A percentile compares a stretch with the other conserved stretches of the same genome.
These are phyloP conservation scores for Buathra laborator DNA, from an alignment of 2,888 invertebrate species.

Conservation along the genomic window DNA sequence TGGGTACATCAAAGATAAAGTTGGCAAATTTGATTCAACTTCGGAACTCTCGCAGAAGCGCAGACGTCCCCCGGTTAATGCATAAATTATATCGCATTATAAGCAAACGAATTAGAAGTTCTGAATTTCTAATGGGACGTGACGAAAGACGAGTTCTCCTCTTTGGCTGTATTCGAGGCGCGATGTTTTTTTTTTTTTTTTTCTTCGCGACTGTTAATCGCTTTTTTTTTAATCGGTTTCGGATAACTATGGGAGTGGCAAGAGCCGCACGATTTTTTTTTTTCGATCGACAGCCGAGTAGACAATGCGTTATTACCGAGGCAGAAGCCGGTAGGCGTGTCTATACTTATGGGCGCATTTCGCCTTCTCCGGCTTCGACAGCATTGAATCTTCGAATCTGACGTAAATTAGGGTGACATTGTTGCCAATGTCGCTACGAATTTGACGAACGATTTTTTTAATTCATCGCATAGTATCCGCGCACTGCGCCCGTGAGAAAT, in stretches of 20 bases:
- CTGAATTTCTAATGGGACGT: conserved; percentile 60
- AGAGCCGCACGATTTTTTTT: conserved; percentile 20
- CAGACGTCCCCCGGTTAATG: conserved; percentile 36
- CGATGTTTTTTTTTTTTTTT: conserved; percentile 6
- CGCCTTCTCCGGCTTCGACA: not conserved
- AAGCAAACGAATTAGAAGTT: conserved; percentile 45
- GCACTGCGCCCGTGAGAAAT: no score
- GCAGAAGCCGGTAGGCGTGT: conserved; percentile 33
- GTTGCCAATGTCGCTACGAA: not conserved
- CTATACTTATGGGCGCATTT: conserved; percentile 45
- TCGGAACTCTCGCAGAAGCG: not conserved
- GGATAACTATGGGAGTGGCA: conserved; percentile 12
- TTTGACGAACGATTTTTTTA: not conserved
- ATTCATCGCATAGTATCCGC: not conserved
- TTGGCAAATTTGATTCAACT: conserved; percentile 40
- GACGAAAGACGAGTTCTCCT: conserved; percentile 33
- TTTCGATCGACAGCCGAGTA: conserved; percentile 38
- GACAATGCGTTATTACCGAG: conserved; percentile 58
- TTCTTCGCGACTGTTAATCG: conserved; percentile 14
- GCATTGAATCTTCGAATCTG: conserved; percentile 1
- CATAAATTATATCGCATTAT: conserved; percentile 59
- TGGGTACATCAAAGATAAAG: conserved; percentile 46
- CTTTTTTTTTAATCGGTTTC: conserved; percentile 3
- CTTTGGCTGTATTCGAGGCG: conserved; percentile 13
- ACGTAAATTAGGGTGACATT: conserved; percentile 46